A percentile compares a stretch with the other conserved stretches of the same genome.
These are phyloP conservation scores for Drosophila hawaiiensis DNA, from an alignment of 2,888 invertebrate genomes.

Conservation along the genomic window DNA sequence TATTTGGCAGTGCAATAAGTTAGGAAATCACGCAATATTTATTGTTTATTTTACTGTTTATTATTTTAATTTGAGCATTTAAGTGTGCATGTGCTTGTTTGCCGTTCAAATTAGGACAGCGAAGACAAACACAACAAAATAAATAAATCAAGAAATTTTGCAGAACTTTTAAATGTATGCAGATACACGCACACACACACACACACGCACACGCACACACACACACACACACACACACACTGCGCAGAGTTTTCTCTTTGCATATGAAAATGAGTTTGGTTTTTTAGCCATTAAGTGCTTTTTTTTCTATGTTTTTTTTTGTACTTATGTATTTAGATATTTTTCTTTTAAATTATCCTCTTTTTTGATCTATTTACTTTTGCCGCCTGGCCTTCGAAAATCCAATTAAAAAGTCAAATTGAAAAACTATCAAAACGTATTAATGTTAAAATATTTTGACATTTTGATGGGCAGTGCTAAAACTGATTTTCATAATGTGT, in stretches of 20 bases:
- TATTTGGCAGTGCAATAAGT: conserved; percentile 36
- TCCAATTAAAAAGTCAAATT: conserved; percentile 60
- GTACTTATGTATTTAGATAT: conserved; percentile 6
- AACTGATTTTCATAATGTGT: conserved; percentile 4
- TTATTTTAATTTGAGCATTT: conserved; percentile 26
- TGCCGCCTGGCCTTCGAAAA: conserved; percentile 27
- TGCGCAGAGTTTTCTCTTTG: conserved; percentile 49
- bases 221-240: neutral
- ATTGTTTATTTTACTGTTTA: conserved; percentile 38
- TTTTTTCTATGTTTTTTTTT: conserved; percentile 9
- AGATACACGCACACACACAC: conserved; percentile 61
- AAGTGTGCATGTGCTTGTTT: conserved; percentile 17
- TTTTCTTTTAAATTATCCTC: conserved; percentile 8
- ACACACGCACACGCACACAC: neutral
- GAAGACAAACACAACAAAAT: conserved; percentile 54
- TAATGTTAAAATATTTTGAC: conserved; percentile 49
- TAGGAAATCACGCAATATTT: conserved; percentile 71
- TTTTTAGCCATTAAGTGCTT: conserved; percentile 28
- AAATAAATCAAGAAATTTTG: conserved; percentile 63
- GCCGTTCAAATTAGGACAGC: conserved; percentile 26
- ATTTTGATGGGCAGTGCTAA: conserved; percentile 45
- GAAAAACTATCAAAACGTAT: conserved; percentile 58
- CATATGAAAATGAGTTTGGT: conserved; percentile 74
- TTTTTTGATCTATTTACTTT: conserved; percentile 21
- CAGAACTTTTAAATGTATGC: conserved; percentile 70